Evolutionary conservation across 2,888 invertebrate genomes (phyloP).

Genomic region (Hirudinaria manillensis): DNA sequence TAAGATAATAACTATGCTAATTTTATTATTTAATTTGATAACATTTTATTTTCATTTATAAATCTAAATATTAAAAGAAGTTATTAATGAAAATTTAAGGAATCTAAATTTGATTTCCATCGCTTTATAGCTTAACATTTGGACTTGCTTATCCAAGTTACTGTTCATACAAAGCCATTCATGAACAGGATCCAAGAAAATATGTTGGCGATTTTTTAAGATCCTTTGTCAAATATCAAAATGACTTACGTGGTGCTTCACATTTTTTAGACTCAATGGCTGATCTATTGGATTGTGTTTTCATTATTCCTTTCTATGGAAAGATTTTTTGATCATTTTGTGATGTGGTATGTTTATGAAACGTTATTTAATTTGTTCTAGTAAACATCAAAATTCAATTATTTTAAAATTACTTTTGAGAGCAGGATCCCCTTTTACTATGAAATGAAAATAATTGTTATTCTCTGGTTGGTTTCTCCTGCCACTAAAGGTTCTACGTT

Average conservation of each 20-base stretch:
- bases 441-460: constrained; percentile 90
- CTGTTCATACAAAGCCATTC: constrained; percentile 28
- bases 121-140: constrained; percentile 4
- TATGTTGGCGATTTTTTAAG: constrained; percentile 13
- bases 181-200: not conserved
- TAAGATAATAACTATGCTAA: not conserved
- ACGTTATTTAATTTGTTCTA: not conserved
- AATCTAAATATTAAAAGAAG: not conserved
- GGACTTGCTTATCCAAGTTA: constrained; percentile 27
- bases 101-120: not conserved
- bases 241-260: not conserved
- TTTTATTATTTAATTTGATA: not conserved
- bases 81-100: not conserved
- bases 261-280: constrained; percentile 27
- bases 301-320: constrained; percentile 30
- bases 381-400: not conserved
- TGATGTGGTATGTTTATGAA: constrained; percentile 27
- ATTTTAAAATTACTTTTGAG: not conserved
- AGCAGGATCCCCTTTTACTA: constrained; percentile 92
- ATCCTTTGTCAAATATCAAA: not conserved
- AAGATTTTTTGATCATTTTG: constrained; percentile 31
- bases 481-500: constrained; percentile 93
- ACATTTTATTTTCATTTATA: not conserved
- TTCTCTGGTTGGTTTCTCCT: constrained; percentile 90
- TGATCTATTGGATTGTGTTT: constrained; percentile 34